phyloP scores from a whole-genome alignment of 2,888 invertebrate species.

The Cryptophagus acutangulus region DNA sequence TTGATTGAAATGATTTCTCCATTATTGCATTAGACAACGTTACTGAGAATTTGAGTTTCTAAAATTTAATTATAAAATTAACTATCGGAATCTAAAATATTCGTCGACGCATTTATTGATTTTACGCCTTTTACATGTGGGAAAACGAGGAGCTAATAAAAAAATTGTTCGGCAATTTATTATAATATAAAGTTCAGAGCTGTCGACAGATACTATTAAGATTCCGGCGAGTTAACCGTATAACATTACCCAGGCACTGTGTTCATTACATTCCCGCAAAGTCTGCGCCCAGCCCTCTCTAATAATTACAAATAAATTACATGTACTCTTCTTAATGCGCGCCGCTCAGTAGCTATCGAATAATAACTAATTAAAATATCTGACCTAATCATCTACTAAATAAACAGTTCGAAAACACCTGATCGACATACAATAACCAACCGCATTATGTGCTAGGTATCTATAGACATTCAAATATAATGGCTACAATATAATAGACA shows the following conservation, averaged over 20 bases:
- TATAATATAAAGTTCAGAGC: constrained; percentile 1
- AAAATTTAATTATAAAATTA: no score
- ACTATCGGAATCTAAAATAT: no score
- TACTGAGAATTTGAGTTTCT: no score
- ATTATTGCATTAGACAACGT: no score
- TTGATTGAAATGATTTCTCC: no score
- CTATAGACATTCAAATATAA: no score
- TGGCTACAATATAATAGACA: no score
- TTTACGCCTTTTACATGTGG: no score
- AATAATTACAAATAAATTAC: constrained; percentile 9
- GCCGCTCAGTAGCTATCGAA: constrained; percentile 13
- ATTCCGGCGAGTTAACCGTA: constrained; percentile 4
- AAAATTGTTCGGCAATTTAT: constrained; percentile 2
- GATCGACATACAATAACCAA: constrained; percentile 1
- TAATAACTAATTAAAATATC: constrained; percentile 29
- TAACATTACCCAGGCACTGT: constrained; percentile 4
- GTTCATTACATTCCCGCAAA: constrained; percentile 1
- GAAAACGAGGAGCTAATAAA: not conserved
- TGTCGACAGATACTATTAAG: constrained; percentile 1
- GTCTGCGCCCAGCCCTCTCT: constrained; percentile 6
- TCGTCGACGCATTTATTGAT: no score
- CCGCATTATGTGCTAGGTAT: no score
- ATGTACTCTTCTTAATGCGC: constrained; percentile 4
- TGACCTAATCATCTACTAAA: constrained; percentile 10
- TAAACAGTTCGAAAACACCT: constrained; percentile 5